phyloP scores from a whole-genome alignment of 1,140 invertebrate species.

The Halyomorpha halys region DNA sequence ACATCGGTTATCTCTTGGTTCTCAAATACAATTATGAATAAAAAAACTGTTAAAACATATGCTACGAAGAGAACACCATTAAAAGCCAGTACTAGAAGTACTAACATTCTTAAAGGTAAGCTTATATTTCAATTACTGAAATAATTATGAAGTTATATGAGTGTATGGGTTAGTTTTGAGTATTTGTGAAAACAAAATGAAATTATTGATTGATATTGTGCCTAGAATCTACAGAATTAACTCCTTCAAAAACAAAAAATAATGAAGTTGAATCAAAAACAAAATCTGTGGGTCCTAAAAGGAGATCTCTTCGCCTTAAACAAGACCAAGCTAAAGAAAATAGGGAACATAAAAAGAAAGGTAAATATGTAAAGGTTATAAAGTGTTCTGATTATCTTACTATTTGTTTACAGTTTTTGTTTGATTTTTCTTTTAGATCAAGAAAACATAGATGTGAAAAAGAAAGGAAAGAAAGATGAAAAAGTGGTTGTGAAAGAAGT shows the following conservation, averaged over 20 bases:
- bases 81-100: neutral
- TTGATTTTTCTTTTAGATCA: neutral
- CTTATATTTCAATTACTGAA: neutral
- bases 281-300: neutral
- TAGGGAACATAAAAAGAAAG: conserved; percentile 7
- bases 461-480: neutral
- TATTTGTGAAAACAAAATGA: too few relatives aligned
- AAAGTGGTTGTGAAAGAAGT: too few relatives aligned
- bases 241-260: too few relatives aligned
- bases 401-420: neutral
- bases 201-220: too few relatives aligned
- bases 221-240: too few relatives aligned
- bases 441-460: neutral
- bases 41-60: conserved; percentile 9
- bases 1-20: too few relatives aligned
- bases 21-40: neutral
- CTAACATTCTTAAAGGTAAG: conserved; percentile 10
- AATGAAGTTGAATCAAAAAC: too few relatives aligned
- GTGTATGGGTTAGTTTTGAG: too few relatives aligned
- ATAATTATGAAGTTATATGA: too few relatives aligned
- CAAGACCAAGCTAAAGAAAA: conserved; percentile 9
- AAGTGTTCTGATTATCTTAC: neutral
- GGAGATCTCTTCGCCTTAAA: conserved; percentile 3
- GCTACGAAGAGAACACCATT: neutral
- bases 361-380: neutral